Percentiles rank a stretch among this genome's conserved stretches.
These are phyloP conservation scores for Gila orcuttii DNA, from an alignment of 2,113 vertebrate species.

Conservation along the genomic window DNA sequence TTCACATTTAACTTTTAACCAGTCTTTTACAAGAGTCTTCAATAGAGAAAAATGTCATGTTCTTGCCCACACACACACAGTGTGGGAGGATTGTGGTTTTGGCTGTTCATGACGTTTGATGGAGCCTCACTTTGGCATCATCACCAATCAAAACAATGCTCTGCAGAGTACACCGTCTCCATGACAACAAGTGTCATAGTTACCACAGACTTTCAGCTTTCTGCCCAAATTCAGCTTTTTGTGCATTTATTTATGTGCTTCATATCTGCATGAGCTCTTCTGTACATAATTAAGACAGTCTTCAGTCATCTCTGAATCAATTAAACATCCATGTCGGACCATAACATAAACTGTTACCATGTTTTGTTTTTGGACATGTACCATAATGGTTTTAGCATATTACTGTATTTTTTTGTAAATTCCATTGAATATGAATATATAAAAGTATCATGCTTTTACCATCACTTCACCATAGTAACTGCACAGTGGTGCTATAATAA, in stretches of 20 bases:
- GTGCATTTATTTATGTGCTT: conserved; percentile 13
- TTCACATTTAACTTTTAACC: conserved; percentile 29
- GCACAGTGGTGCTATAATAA: not conserved
- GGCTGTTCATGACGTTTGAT: conserved; percentile 41
- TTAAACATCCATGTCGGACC: not conserved
- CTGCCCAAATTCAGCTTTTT: conserved; percentile 37
- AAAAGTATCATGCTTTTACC: not conserved
- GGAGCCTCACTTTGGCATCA: conserved; percentile 44
- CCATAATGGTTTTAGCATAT: not conserved
- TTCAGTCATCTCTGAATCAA: not conserved
- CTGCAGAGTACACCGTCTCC: conserved; percentile 38
- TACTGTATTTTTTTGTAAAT: not conserved
- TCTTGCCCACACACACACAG: conserved; percentile 42
- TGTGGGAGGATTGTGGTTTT: conserved; percentile 47
- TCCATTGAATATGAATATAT: not conserved
- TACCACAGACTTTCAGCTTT: conserved; percentile 35
- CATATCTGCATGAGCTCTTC: not conserved
- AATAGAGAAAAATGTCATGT: conserved; percentile 28
- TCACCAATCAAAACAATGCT: conserved; percentile 48
- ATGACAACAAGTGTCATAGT: conserved; percentile 46
- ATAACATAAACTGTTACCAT: too few relatives aligned
- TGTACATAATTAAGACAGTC: not conserved
- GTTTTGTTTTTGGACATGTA: not conserved
- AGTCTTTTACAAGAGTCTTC: conserved; percentile 22
- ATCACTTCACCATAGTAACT: not conserved